phyloP scores from a whole-genome alignment of 1,140 invertebrate genomes.

The Camponotus pennsylvanicus region DNA sequence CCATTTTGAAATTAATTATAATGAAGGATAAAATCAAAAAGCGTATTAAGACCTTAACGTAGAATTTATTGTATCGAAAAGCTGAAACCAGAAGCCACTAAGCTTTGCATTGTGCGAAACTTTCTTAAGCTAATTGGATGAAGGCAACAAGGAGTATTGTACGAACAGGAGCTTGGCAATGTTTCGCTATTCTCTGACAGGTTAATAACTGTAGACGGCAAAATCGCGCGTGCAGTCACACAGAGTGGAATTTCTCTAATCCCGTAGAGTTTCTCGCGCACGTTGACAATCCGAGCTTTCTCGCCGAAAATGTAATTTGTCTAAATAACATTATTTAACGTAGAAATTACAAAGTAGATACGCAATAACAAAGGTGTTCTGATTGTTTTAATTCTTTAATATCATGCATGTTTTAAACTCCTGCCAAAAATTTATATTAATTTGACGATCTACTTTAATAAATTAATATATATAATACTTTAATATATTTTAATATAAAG shows the following conservation, averaged over 20 bases:
- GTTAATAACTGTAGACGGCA: conserved; percentile 51
- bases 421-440: neutral
- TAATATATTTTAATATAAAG: neutral
- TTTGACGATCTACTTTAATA: too few relatives aligned
- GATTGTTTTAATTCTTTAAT: conserved; percentile 13
- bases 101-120: conserved; percentile 18
- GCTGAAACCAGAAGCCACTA: neutral
- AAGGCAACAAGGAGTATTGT: conserved; percentile 31
- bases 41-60: neutral
- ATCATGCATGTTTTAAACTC: neutral
- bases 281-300: conserved; percentile 11
- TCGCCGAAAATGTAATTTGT: conserved; percentile 37
- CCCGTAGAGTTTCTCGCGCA: conserved; percentile 28
- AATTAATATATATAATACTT: neutral
- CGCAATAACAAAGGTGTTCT: neutral
- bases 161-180: conserved; percentile 36
- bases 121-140: conserved; percentile 51
- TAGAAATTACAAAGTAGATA: neutral
- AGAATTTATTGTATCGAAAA: neutral
- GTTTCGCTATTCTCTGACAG: conserved; percentile 42
- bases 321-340: conserved; percentile 36
- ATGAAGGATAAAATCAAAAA: neutral
- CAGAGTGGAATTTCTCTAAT: conserved; percentile 40
- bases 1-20: neutral
- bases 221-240: neutral